A percentile compares a stretch with the other conserved stretches of the same genome.
Conservation (phyloP, 2,888 invertebrate species). For the Euplagia quadripunctaria region DNA sequence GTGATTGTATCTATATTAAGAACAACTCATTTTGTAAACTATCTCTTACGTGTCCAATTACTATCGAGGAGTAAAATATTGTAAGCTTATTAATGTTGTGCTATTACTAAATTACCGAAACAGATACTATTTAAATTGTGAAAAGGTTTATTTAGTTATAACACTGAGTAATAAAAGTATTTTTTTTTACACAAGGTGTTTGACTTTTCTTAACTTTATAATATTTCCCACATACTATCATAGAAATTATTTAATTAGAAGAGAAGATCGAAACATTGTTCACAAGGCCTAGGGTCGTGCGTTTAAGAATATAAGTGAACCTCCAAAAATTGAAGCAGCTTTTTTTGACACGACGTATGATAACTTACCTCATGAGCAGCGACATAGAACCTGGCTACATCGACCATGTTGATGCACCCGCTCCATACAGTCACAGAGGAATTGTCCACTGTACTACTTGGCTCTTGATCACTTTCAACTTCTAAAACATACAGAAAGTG, state of each 20-base stretch:
- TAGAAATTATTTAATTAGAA: background rate
- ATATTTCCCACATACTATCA: background rate
- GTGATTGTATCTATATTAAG: background rate
- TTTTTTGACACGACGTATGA: background rate
- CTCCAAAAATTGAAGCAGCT: no score
- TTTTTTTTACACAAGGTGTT: background rate
- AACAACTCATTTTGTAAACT: background rate
- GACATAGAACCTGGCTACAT: constrained; percentile 95
- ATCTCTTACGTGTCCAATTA: background rate
- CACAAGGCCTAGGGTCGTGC: no score
- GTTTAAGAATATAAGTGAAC: no score
- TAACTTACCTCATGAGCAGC: constrained; percentile 91
- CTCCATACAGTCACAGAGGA: constrained; percentile 90
- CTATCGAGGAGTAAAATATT: no score
- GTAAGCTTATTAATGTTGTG: no score
- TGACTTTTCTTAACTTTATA: background rate
- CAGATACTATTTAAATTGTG: no score
- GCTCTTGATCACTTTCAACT: constrained; percentile 92
- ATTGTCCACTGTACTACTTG: constrained; percentile 91
- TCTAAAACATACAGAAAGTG: constrained; percentile 62
- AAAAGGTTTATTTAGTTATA: no score
- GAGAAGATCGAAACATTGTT: background rate
- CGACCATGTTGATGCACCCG: constrained; percentile 96
- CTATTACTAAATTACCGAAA: no score
- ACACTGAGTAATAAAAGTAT: background rate